phyloP scores from a whole-genome alignment of 1,140 invertebrate genomes.

The Drosophila mojavensis region DNA sequence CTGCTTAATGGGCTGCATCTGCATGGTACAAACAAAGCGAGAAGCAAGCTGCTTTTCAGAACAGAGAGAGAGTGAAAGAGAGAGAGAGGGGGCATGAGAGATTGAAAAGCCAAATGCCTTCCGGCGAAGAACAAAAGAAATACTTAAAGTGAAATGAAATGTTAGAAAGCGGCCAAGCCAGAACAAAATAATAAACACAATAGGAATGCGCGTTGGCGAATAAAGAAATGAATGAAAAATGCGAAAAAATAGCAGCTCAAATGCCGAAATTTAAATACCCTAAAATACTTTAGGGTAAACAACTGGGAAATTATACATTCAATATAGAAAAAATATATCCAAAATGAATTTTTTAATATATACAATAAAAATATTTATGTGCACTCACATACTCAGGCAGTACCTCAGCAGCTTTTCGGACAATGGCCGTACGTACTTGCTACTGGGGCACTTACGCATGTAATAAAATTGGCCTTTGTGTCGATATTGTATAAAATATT shows the following conservation, averaged over 20 bases:
- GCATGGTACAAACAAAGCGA: constrained; percentile 46
- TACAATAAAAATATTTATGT: background rate
- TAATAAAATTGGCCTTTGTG: constrained; percentile 74
- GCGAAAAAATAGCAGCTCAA: constrained; percentile 12
- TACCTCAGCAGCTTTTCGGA: background rate
- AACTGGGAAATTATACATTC: background rate
- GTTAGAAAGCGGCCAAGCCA: constrained; percentile 25
- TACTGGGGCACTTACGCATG: constrained; percentile 51
- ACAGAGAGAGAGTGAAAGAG: constrained; percentile 40
- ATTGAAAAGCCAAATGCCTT: constrained; percentile 66
- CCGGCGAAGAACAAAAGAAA: constrained; percentile 41
- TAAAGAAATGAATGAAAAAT: constrained; percentile 15
- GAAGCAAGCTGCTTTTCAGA: constrained; percentile 23
- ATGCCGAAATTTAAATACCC: constrained; percentile 10
- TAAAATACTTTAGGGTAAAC: background rate
- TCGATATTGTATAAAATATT: constrained; percentile 56
- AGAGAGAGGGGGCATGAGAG: constrained; percentile 56
- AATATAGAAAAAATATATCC: background rate
- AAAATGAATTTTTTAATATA: background rate
- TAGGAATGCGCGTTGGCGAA: constrained; percentile 47
- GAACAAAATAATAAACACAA: constrained; percentile 62
- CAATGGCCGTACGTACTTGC: constrained; percentile 10
- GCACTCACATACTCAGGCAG: background rate
- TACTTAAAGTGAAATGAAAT: constrained; percentile 42
- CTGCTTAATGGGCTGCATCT: constrained; percentile 42